These are phyloP conservation scores for Ibidorhyncha struthersii DNA, from an alignment of 2,113 vertebrate genomes.

Conservation along the genomic window DNA sequence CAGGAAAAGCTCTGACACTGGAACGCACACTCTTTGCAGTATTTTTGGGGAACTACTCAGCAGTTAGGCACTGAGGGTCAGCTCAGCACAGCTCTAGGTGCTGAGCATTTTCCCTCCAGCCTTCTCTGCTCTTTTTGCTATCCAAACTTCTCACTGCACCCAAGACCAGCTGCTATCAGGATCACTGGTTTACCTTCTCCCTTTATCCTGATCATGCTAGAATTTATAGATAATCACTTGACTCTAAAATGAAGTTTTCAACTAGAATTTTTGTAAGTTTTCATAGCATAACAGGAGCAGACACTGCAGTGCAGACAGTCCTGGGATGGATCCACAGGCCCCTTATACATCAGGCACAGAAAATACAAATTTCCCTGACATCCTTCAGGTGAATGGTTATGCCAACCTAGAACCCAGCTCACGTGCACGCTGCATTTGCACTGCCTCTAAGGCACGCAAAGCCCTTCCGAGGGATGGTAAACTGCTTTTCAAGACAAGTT, in stretches of 20 bases:
- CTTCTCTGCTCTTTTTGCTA: background rate
- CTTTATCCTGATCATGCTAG: background rate
- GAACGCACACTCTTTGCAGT: background rate
- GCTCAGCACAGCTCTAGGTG: background rate
- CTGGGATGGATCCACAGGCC: background rate
- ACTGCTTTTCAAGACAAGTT: background rate
- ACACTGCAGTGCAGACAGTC: background rate
- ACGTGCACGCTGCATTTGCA: rapidly evolving
- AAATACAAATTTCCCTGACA: background rate
- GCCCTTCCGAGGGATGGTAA: background rate
- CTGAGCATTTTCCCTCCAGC: background rate
- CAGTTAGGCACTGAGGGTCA: background rate
- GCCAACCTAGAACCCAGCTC: background rate
- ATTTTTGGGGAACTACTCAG: background rate
- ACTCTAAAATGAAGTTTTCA: background rate
- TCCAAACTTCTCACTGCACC: background rate
- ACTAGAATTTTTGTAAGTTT: background rate
- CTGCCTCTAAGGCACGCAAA: background rate
- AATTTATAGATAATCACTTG: background rate
- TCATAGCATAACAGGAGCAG: background rate
- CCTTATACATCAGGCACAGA: background rate
- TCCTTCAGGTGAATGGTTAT: background rate
- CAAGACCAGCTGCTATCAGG: background rate
- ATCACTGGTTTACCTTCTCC: background rate
- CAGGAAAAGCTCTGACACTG: background rate